phyloP scores from a whole-genome alignment of 2,113 vertebrate species.

The Melanocharis versteri region DNA sequence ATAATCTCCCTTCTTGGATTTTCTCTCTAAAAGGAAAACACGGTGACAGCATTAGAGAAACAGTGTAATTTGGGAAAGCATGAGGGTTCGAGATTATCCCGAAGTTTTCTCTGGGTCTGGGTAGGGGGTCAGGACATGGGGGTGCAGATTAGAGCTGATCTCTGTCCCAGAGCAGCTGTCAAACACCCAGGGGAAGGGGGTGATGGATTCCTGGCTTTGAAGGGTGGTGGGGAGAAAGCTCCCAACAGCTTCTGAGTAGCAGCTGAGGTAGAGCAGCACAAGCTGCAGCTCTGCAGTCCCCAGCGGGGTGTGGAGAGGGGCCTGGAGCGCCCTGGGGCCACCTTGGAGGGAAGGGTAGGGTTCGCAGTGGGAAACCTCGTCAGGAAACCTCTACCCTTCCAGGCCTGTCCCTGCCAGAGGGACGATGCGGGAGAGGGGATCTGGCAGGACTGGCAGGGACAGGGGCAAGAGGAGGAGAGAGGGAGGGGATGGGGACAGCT shows the following conservation, averaged over 20 bases:
- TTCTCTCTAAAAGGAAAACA: background rate
- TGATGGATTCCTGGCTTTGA: background rate
- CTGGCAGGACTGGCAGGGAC: too few relatives aligned
- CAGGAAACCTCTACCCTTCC: background rate
- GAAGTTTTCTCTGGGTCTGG: background rate
- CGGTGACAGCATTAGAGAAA: background rate
- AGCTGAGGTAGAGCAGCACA: background rate
- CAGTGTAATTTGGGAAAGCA: fast-evolving
- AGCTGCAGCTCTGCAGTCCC: background rate
- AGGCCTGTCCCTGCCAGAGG: background rate
- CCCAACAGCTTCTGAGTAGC: background rate
- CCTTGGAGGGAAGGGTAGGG: background rate
- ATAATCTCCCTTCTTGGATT: background rate
- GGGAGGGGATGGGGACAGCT: background rate
- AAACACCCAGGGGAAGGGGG: background rate
- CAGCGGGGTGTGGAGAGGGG: background rate
- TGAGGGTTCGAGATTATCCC: background rate
- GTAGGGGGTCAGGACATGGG: background rate
- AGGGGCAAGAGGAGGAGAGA: background rate
- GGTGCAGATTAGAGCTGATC: background rate
- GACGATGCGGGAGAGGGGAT: background rate
- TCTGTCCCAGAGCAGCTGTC: background rate
- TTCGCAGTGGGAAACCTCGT: background rate
- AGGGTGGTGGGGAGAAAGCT: background rate
- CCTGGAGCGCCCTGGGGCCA: background rate